A percentile compares a stretch with the other conserved stretches of the same genome.
These are phyloP conservation scores for Siniperca obscura DNA, from an alignment of 2,797 vertebrate genomes.

Conservation along the genomic window DNA sequence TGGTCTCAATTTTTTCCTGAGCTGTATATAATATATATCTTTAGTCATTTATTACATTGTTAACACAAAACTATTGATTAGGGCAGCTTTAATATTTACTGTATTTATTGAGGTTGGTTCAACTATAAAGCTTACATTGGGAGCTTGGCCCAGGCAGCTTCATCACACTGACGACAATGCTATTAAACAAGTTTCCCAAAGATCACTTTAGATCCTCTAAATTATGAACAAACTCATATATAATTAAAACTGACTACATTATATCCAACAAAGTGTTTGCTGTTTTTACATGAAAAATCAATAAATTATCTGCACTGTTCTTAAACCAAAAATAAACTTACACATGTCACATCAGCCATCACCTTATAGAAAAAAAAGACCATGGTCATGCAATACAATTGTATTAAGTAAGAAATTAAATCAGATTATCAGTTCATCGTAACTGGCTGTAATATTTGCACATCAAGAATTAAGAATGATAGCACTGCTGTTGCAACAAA, in stretches of 20 bases:
- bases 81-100: background rate
- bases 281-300: background rate
- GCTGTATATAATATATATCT: too few relatives aligned
- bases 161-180: background rate
- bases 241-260: background rate
- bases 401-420: constrained; percentile 30
- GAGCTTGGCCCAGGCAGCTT: background rate
- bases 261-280: background rate
- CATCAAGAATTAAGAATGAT: constrained; percentile 49
- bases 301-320: background rate
- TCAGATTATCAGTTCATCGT: constrained; percentile 53
- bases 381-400: constrained; percentile 26
- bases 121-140: background rate
- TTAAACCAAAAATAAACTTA: background rate
- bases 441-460: constrained; percentile 34
- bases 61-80: background rate
- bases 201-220: background rate
- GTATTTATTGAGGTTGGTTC: background rate
- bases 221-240: background rate
- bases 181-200: background rate
- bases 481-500: constrained; percentile 23
- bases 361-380: background rate
- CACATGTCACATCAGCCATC: constrained; percentile 3
- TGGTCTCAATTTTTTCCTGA: too few relatives aligned
- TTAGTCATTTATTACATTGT: background rate